Evolutionary conservation across 2,888 invertebrate species (phyloP), one percentile per base, ranked within the genome.

Genomic region (Augiades crinisus): DNA sequence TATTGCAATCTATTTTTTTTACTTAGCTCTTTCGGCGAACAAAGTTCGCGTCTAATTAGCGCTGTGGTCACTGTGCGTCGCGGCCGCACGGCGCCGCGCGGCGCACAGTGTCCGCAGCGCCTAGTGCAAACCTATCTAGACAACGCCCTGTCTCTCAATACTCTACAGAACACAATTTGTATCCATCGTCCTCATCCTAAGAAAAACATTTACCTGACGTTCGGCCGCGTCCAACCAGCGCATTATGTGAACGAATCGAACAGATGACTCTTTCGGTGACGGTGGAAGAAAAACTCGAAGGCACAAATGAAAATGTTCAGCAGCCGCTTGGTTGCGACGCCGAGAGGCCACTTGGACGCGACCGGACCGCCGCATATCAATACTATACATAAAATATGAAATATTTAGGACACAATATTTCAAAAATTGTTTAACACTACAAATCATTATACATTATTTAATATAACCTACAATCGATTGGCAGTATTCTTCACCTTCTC

Each of bases 101-200:
- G 54, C 53, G 54, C 57, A 49, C 31, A 38, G 60, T 49, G 59
- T 62, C 67, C 63, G 62, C 64, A 59, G 66, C 68, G 61, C 56
- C 67, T 59, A 65, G 67, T 74, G 78, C 81, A 75, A 73, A 74
- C 81, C 81, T 86, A 84, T 81, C 83, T 84, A 85, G 67, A 75
- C 78, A 77, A 72, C 81, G 77, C 80, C 82, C 82, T 80, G 78
- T 83, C 81, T 68, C 76, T 79, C 82, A 78, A 78, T 84, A 86
- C 84, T 67, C 86, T 87, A 87, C 84, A 79, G 86, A 87, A 86
- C 86, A 86, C 88, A 86, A 77, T 81, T 81, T 81, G 85, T 86
- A 88, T 86, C 87, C 85, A 75, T 72, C 80, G 64, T 70, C 75
- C 79, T 78, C 78, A 64, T 66, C 72, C 74, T 76, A 81, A 78